phyloP scores from a whole-genome alignment of 2,113 vertebrate species.

The Dipodomys ordii region DNA sequence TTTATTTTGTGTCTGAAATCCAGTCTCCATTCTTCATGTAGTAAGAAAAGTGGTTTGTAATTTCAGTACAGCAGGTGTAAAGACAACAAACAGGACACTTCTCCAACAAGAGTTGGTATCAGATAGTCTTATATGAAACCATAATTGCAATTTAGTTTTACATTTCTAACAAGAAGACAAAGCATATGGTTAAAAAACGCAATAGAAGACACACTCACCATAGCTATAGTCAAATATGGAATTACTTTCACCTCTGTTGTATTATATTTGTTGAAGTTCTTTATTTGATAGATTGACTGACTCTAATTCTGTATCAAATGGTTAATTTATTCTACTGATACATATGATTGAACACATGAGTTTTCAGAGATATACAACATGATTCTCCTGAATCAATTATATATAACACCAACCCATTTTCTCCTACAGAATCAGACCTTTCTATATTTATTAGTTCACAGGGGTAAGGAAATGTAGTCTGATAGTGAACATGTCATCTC shows the following conservation, averaged over 20 bases:
- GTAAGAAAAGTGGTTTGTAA: neutral
- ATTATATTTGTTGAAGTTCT: neutral
- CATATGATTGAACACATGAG: neutral
- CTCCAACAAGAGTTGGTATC: neutral
- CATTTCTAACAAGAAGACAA: neutral
- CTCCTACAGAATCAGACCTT: neutral
- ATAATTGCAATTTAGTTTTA: neutral
- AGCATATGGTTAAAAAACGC: neutral
- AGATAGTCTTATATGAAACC: neutral
- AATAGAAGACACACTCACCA: neutral
- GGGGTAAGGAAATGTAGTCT: neutral
- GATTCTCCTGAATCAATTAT: neutral
- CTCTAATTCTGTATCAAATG: neutral
- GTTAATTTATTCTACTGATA: neutral
- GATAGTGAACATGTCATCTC: neutral
- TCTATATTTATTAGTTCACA: neutral
- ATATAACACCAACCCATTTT: neutral
- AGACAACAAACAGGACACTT: neutral
- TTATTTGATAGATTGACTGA: neutral
- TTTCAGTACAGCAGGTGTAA: neutral
- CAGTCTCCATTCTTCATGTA: neutral
- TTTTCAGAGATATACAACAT: neutral
- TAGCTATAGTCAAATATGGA: neutral
- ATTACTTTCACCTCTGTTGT: neutral
- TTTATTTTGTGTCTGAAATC: neutral